Conservation (phyloP, 2,113 vertebrate species). For the Cyrtonyx montezumae region DNA sequence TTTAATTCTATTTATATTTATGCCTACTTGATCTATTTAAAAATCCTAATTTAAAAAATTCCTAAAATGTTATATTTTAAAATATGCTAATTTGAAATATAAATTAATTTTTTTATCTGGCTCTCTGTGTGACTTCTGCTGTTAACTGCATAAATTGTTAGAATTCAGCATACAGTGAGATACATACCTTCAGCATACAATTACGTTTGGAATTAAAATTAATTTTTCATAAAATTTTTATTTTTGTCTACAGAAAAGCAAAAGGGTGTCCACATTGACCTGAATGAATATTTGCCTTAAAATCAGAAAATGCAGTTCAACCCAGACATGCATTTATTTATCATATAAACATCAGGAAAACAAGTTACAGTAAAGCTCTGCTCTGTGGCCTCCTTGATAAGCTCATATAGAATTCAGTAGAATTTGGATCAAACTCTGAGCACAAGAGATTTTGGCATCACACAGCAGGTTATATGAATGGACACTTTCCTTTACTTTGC, state of each 20-base stretch:
- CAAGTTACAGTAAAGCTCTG: background rate
- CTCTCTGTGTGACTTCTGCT: rapidly evolving
- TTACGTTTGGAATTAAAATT: background rate
- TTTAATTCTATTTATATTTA: background rate
- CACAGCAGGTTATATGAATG: constrained; percentile 50
- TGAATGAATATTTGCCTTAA: background rate
- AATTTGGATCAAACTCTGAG: constrained; percentile 25
- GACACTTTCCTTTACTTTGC: constrained; percentile 46
- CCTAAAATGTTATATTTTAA: background rate
- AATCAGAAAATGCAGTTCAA: background rate
- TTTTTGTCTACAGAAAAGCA: background rate
- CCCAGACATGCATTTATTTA: background rate
- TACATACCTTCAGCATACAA: no score
- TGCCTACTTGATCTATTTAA: background rate
- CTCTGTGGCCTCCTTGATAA: background rate
- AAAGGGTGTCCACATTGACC: background rate
- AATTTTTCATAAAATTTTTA: background rate
- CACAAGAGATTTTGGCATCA: constrained; percentile 33
- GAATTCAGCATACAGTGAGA: background rate
- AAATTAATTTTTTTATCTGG: background rate
- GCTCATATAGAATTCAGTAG: background rate
- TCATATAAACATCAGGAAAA: background rate
- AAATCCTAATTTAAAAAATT: background rate
- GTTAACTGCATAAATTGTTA: background rate
- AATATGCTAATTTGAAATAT: background rate